Conservation (phyloP, 2,797 vertebrate genomes). For the Phataginus tricuspis region DNA sequence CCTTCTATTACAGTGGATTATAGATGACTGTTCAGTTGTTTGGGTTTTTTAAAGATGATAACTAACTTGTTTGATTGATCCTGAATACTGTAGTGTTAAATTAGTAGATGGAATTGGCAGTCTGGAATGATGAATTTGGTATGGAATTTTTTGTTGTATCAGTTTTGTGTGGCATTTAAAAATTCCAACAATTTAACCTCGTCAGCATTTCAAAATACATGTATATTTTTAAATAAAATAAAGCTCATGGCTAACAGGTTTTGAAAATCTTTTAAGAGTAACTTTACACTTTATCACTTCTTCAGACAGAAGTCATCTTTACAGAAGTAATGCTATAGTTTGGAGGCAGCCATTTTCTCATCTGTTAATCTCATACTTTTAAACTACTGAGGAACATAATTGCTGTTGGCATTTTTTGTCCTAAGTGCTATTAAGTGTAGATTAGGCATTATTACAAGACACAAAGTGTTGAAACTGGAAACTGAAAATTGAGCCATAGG, state of each 20-base stretch:
- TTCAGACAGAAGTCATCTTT: not conserved
- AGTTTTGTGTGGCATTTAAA: slow-evolving; percentile 10
- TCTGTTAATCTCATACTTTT: not conserved
- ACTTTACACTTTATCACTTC: not conserved
- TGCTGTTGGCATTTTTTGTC: not conserved
- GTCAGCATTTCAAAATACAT: slow-evolving; percentile 35
- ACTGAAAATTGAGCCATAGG: not conserved
- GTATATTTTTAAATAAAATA: slow-evolving; percentile 72
- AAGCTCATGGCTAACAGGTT: slow-evolving; percentile 33
- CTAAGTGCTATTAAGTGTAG: not conserved
- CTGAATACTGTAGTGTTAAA: not conserved
- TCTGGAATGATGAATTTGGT: not conserved
- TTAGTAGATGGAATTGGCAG: not conserved
- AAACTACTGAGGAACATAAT: not conserved
- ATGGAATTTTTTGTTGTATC: slow-evolving; percentile 18
- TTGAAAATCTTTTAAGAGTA: slow-evolving; percentile 32
- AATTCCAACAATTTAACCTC: slow-evolving; percentile 5
- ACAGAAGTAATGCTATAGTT: not conserved
- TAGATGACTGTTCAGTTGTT: not conserved
- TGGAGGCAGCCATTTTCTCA: not conserved
- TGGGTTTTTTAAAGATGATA: not conserved
- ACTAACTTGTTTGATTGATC: not conserved
- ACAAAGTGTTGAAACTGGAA: not conserved
- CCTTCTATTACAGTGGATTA: slow-evolving; percentile 12
- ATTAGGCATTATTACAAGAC: not conserved